Base-by-base conservation (phyloP, 2,888 invertebrate species). In the Dione vanillae region DNA sequence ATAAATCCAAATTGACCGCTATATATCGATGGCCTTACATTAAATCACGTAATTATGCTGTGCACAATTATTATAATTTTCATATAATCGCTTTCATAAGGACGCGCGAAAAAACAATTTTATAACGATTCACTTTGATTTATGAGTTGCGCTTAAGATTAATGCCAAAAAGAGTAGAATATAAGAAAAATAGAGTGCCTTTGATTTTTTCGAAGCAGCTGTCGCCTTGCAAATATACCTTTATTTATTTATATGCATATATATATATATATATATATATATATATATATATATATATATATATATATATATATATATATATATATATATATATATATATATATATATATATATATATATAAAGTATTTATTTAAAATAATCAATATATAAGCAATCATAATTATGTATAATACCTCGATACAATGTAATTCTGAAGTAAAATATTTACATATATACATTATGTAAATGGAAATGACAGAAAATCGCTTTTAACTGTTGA, bases 61-160 rank as follows among this genome's bases (percentile, higher is more conserved):
- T 77, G 82, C 86, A 90, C 90, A 92, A 92, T 93, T 92, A 93
- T 93, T 92, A 91, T 93, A 93, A 92, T 93, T 93, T 92, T 88
- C 86, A 85, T 91, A 91, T 91, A 91, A 92, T 91, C 89, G 85
- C 82, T 83, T 80, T 84, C 86, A 89, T 89, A 88, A 91, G 86
- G 89, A 92, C 89, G 91, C 91, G 92, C 90, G 91, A 92, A 92
- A 89, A 89, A 91, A 90, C 86, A 87, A 87, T 91, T 90, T 90
- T 86, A 86, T 83, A 83, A 82, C 81, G 82, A 85, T 83, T 85
- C 85, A 80, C 78, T 78, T 77, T 90, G 92, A 92, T 92, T 92
- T 92, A 92, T 91, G 79, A 80, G 74, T 76, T 78, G 79, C 80
- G 78, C 81, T 78, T 80, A 80, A 77, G 81, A 82, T 85, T 84